Percentiles rank a stretch among this genome's conserved stretches.
Conservation (phyloP, 2,113 vertebrate genomes). For the Ginglymostoma cirratum region DNA sequence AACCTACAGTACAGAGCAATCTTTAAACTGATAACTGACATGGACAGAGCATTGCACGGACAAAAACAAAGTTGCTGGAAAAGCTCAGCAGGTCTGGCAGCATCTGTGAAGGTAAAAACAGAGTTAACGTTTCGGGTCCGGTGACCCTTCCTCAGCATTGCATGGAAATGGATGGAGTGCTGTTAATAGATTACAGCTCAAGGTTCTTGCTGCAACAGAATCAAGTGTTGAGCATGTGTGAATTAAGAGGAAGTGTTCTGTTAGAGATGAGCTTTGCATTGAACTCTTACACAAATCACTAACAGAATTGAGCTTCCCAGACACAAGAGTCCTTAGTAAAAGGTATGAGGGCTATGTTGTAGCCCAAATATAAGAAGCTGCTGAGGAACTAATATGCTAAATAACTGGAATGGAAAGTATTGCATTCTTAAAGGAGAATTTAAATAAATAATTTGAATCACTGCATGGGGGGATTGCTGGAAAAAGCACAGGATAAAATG, state of each 20-base stretch:
- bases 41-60: no score
- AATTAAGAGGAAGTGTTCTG: not conserved
- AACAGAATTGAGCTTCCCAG: not conserved
- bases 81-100: no score
- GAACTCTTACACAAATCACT: not conserved
- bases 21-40: not conserved
- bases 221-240: not conserved
- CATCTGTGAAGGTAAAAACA: no score
- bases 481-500: not conserved
- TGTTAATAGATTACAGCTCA: not conserved
- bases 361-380: not conserved
- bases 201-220: not conserved
- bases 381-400: not conserved
- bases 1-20: not conserved
- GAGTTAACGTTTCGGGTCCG: no score
- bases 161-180: not conserved
- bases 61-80: no score
- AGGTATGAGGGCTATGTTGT: not conserved
- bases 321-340: not conserved
- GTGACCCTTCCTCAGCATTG: no score
- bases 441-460: not conserved
- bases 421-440: no score
- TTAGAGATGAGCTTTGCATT: not conserved
- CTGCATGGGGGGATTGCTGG: not conserved
- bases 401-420: not conserved